phyloP scores from a whole-genome alignment of 2,888 invertebrate species.

The Eupithecia tripunctaria region DNA sequence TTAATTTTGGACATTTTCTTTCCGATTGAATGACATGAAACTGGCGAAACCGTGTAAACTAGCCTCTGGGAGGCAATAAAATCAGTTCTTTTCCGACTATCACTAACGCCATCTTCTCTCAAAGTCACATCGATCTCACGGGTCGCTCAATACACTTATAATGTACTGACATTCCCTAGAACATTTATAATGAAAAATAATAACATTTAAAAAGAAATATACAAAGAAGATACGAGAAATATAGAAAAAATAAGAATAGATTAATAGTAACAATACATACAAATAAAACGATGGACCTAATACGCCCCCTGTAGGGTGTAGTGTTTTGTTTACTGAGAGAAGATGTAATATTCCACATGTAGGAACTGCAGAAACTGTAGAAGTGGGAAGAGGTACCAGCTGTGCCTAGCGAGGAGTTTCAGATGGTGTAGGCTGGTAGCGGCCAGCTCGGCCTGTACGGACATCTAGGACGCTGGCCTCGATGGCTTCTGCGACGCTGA shows the following conservation, averaged over 20 bases:
- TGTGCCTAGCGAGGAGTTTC: not conserved
- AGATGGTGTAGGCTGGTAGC: not conserved
- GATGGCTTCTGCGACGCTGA: slow-evolving; percentile 48
- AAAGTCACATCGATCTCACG: not conserved
- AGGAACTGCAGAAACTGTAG: not conserved
- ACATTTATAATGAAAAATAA: not conserved
- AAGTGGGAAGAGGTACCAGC: not conserved
- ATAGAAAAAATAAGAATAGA: not conserved
- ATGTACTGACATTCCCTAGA: not conserved
- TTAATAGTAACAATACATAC: not conserved
- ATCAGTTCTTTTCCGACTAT: not conserved
- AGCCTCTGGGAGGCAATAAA: not conserved
- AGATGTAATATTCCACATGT: not conserved
- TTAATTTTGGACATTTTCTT: not conserved
- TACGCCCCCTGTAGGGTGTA: not conserved
- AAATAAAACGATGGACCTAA: not conserved
- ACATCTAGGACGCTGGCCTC: slow-evolving; percentile 37
- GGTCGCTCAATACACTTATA: not conserved
- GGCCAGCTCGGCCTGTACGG: slow-evolving; percentile 12
- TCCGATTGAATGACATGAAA: not conserved
- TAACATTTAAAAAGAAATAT: not conserved
- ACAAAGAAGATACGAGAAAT: no score
- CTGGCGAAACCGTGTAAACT: not conserved
- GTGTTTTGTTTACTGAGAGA: not conserved
- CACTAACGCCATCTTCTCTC: not conserved